Evolutionary conservation across 2,113 vertebrate species (phyloP).

Genomic region (Gallinago jamesoni): DNA sequence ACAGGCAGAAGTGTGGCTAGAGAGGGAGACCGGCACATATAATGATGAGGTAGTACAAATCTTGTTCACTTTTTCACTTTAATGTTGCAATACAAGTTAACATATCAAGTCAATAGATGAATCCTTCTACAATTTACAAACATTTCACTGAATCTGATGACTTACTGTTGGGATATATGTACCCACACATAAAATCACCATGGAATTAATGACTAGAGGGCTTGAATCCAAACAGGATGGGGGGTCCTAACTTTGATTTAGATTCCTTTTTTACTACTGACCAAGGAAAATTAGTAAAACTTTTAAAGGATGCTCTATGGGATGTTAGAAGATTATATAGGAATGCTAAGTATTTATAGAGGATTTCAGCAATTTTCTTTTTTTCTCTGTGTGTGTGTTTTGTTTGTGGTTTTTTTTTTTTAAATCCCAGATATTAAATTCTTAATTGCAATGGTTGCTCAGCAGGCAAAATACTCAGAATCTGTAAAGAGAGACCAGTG

Average conservation of each 20-base stretch:
- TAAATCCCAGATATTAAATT: background rate
- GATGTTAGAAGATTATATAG: background rate
- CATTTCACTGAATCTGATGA: background rate
- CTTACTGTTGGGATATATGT: background rate
- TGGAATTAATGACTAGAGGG: background rate
- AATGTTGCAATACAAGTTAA: background rate
- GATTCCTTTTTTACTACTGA: background rate
- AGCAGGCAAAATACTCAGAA: background rate
- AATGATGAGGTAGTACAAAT: background rate
- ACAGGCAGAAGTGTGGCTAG: background rate
- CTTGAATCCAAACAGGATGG: background rate
- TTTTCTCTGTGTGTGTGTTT: rapidly evolving
- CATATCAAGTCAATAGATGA: background rate
- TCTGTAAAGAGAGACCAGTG: background rate
- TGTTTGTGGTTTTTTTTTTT: background rate
- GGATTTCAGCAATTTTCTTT: background rate
- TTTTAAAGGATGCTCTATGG: background rate
- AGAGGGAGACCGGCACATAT: background rate
- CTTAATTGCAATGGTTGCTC: background rate
- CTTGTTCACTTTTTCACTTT: background rate
- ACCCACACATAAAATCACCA: background rate
- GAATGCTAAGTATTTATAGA: background rate
- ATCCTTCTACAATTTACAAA: background rate
- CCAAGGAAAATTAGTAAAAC: background rate
- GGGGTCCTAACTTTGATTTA: background rate